Base-by-base conservation (phyloP, 1,140 invertebrate genomes). In the Paralvinella palmiformis region DNA sequence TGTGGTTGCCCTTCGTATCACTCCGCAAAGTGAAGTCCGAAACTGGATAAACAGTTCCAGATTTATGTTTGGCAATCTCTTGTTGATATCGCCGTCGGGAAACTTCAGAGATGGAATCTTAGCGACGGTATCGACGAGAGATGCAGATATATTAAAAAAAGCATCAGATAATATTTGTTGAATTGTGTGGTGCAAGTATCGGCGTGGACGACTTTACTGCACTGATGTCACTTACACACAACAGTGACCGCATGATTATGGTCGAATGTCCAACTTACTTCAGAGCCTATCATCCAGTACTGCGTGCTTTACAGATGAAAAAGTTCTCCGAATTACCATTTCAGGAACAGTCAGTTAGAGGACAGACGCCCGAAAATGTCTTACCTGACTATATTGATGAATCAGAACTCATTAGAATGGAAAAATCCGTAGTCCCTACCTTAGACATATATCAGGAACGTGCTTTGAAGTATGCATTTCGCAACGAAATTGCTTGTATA, bases 11-110 rank as follows among this genome's bases (percentile, higher is more conserved):
- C 55, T 57, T 20, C 7, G 15, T 17, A 17, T 57, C 4, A 33
- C 7, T n/a, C 55, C 55, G 32, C 10, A 27, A 6, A n/a, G 32
- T 5, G 15, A 24, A 32, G 55, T 57, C 4, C 7, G 7, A 15
- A 57, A 61, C 59, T 61, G 59, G 59, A 24, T 17, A n/a, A 32
- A 48, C 17, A 6, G 37, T 5, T 61, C 59, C 13, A 20, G 37
- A 53, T 36, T 61, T 17, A 61, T 61, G 59, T 57, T 24, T 31
- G 59, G 59, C 5, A 61, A 61, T 22, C 22, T 61, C 4, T 22
- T 61, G 27, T 61, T 35, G 7, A 22, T 61, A 10, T 61, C 59
- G 10, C 15, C 48, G 10, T 45, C 37, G 7, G 37, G 31, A 6
- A 61, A 15, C n/a, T 61, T 61, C 35, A n/a, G 41, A 6, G 52